Evolutionary conservation across 1,140 invertebrate genomes (phyloP).

Genomic region (Bombus picipes): DNA sequence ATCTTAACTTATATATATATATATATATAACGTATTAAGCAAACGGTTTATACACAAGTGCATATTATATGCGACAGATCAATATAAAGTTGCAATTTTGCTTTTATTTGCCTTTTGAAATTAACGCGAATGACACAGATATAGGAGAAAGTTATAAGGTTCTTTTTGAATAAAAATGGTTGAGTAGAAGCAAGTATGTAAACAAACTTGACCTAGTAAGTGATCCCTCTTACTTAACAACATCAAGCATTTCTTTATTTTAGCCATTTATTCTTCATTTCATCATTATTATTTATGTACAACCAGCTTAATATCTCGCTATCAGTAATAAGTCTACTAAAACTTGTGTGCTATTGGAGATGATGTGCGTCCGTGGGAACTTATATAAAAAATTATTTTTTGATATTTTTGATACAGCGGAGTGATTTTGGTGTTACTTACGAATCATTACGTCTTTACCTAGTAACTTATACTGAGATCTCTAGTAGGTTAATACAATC

Average conservation of each 20-base stretch:
- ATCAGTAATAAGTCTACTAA: conserved; percentile 74
- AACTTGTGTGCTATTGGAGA: conserved; percentile 79
- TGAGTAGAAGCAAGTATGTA: conserved; percentile 31
- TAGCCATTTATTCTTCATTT: conserved; percentile 77
- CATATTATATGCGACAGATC: neutral
- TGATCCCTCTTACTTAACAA: conserved; percentile 76
- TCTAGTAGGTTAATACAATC: conserved; percentile 79
- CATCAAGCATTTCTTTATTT: conserved; percentile 76
- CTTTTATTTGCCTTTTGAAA: conserved; percentile 5
- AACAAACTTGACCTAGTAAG: conserved; percentile 29
- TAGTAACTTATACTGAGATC: conserved; percentile 81
- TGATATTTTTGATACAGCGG: conserved; percentile 79
- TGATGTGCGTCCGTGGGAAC: conserved; percentile 79
- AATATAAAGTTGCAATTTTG: neutral
- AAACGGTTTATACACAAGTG: neutral
- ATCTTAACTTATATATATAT: too few species aligned
- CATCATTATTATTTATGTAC: conserved; percentile 80
- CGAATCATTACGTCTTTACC: conserved; percentile 70
- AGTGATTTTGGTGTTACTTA: conserved; percentile 82
- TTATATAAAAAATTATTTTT: conserved; percentile 82
- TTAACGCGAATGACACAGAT: neutral
- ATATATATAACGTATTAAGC: neutral
- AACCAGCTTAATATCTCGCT: conserved; percentile 74
- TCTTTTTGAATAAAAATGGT: conserved; percentile 19
- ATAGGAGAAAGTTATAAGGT: conserved; percentile 11